Conservation (phyloP, 2,113 vertebrate species). For the Macquaria ambigua region DNA sequence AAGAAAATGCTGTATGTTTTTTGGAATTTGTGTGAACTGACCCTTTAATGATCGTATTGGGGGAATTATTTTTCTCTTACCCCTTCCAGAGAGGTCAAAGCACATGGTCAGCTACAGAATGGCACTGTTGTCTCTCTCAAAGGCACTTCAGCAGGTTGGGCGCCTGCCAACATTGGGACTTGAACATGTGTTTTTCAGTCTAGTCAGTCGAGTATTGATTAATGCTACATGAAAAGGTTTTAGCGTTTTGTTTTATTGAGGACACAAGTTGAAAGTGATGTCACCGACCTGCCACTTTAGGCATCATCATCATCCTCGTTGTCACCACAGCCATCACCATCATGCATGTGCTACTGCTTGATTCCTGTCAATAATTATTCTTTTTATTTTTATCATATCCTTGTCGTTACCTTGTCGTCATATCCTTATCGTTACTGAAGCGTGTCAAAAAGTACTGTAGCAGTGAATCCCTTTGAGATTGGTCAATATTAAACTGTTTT, state of each 20-base stretch:
- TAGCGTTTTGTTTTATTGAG: background rate
- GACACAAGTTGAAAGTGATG: background rate
- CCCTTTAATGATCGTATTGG: background rate
- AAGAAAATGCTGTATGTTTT: too few relatives aligned
- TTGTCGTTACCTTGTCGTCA: background rate
- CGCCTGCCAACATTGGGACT: background rate
- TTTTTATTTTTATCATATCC: background rate
- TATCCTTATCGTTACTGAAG: conserved; percentile 24
- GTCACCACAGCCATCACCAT: background rate
- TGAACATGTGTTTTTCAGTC: background rate
- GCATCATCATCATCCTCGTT: background rate
- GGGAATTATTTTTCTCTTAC: background rate
- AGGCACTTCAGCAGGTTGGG: background rate
- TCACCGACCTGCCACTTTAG: background rate
- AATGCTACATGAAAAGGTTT: background rate
- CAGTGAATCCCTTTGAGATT: conserved; percentile 74
- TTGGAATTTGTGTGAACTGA: background rate
- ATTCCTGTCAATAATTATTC: conserved; percentile 5
- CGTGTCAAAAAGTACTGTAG: conserved; percentile 74
- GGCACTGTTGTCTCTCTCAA: background rate
- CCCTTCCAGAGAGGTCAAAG: background rate
- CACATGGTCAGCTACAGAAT: background rate
- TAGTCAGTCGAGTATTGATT: background rate
- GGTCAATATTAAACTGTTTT: conserved; percentile 51
- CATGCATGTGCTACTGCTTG: conserved; percentile 39